Conservation (phyloP, 2,888 invertebrate genomes). For the Nephrocerus scutellatus region DNA sequence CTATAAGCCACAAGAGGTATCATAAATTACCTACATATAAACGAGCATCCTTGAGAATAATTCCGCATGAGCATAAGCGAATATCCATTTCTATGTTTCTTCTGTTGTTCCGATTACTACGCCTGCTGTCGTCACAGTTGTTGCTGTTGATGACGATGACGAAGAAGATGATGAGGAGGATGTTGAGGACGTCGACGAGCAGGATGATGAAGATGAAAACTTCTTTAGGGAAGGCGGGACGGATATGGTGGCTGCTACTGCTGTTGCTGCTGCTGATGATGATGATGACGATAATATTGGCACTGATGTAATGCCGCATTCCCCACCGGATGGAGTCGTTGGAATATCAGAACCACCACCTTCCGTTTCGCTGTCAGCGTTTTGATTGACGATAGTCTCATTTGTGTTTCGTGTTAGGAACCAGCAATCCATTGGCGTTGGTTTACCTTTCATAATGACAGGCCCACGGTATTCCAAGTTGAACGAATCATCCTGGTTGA, state of each 20-base stretch:
- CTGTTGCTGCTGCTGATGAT: too few species aligned
- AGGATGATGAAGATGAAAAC: too few species aligned
- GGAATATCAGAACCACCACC: slow-evolving; percentile 11
- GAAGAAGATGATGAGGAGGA: slow-evolving; percentile 14
- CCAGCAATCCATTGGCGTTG: slow-evolving; percentile 91
- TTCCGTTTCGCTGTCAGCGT: slow-evolving; percentile 18
- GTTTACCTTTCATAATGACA: slow-evolving; percentile 87
- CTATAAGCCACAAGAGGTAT: slow-evolving; percentile 1
- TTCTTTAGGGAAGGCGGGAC: too few species aligned
- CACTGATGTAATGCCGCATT: too few species aligned
- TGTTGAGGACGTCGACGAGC: background rate
- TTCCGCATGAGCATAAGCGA: slow-evolving; percentile 38
- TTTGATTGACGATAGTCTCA: slow-evolving; percentile 24
- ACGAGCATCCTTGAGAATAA: slow-evolving; percentile 34
- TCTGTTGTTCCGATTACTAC: slow-evolving; percentile 6
- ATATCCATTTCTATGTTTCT: slow-evolving; percentile 38
- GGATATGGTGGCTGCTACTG: too few species aligned
- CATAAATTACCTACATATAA: slow-evolving; percentile 3
- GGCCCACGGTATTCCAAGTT: slow-evolving; percentile 80
- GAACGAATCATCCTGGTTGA: slow-evolving; percentile 79
- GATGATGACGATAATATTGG: too few species aligned
- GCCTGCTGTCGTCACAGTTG: slow-evolving; percentile 12
- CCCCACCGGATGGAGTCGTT: slow-evolving; percentile 7
- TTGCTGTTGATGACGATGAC: slow-evolving; percentile 17
- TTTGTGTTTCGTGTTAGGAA: slow-evolving; percentile 56